These are phyloP conservation scores for Apodemus agrarius DNA, from an alignment of 2,797 vertebrate genomes.

Conservation along the genomic window DNA sequence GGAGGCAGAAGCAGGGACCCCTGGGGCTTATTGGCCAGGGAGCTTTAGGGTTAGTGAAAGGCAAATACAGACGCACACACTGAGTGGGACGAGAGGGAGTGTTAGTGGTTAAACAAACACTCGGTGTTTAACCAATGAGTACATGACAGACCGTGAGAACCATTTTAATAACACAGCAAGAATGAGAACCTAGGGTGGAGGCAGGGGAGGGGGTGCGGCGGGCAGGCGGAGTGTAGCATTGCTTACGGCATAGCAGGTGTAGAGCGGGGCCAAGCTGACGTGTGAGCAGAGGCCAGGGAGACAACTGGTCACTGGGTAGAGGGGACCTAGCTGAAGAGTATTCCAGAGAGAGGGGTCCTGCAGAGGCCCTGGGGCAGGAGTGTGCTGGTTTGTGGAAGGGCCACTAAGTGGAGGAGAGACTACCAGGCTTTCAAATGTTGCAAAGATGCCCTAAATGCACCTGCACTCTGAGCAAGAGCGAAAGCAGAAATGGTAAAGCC, in stretches of 20 bases:
- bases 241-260: neutral
- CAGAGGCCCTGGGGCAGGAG: neutral
- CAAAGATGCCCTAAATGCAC: neutral
- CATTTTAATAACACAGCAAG: neutral
- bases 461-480: fast-evolving
- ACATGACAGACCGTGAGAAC: neutral
- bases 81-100: neutral
- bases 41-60: neutral
- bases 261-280: neutral
- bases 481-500: neutral
- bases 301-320: neutral
- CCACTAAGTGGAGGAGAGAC: neutral
- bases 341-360: neutral
- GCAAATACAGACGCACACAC: neutral
- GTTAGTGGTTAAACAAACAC: neutral
- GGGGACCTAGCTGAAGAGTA: neutral
- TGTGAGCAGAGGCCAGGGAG: neutral
- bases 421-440: neutral
- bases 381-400: neutral
- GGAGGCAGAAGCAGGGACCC: neutral
- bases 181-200: neutral
- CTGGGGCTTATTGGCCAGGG: neutral
- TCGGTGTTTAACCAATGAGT: neutral
- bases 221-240: neutral
- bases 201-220: neutral